phyloP scores from a whole-genome alignment of 2,113 vertebrate genomes.

The Poeciliopsis turrubarensis region DNA sequence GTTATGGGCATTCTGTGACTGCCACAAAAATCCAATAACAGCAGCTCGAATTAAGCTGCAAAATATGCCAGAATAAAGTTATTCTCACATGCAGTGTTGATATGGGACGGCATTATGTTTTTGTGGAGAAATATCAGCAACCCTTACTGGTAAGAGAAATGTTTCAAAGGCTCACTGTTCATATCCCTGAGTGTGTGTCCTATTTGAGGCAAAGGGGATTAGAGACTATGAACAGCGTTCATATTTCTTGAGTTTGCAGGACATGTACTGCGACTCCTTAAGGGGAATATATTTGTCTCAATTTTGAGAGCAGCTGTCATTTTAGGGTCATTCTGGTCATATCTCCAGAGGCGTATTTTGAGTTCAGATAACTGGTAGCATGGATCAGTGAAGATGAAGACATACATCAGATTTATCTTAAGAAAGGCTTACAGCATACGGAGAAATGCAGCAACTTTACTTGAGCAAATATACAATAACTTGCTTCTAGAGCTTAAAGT shows the following conservation, averaged over 20 bases:
- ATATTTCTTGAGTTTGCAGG: neutral
- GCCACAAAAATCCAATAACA: neutral
- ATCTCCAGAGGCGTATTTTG: constrained; percentile 23
- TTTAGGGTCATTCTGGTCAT: constrained; percentile 23
- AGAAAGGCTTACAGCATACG: constrained; percentile 13
- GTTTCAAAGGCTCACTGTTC: neutral
- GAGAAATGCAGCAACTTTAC: neutral
- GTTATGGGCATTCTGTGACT: neutral
- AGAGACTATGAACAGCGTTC: neutral
- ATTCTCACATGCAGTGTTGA: neutral
- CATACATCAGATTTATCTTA: constrained; percentile 27
- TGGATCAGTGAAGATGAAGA: constrained; percentile 27
- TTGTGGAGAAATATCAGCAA: neutral
- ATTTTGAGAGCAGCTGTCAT: constrained; percentile 11
- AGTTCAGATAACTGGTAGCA: constrained; percentile 20
- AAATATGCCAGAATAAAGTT: neutral
- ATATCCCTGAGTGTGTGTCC: neutral
- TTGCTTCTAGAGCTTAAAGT: constrained; percentile 7
- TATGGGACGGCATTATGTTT: neutral
- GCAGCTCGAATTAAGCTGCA: neutral
- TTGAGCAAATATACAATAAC: constrained; percentile 5
- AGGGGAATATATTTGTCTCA: neutral
- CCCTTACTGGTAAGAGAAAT: too few relatives aligned
- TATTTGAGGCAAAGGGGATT: neutral
- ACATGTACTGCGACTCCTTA: neutral